Base-by-base conservation (phyloP, 1,140 invertebrate genomes). In the Galleria mellonella region DNA sequence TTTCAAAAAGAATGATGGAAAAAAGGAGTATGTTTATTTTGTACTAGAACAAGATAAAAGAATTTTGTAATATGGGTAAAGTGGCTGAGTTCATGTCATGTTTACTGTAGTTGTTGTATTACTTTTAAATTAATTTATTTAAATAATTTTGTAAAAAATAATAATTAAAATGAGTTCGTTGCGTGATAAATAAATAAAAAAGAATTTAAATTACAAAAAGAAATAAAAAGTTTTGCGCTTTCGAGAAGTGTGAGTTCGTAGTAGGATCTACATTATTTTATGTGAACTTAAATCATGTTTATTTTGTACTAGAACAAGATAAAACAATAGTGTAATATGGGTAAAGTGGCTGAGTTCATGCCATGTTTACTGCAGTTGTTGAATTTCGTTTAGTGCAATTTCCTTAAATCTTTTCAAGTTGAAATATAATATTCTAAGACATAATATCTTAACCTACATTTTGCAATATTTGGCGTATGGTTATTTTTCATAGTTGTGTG, bases 231-330 rank as follows among this genome's bases (percentile, higher is more conserved):
- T 23, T 23, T n/a, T n/a, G n/a, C n/a, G n/a, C 17, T 23, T 3
- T 23, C 6, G 2, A 23, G 17, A 23, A 23, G 6, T 23, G 17
- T 3, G 17, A 23, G 17, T 23, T 27, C 35, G 11, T 49, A 33
- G 50, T 63, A 59, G 12, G 31, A 41, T 1, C 30, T 7, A 36
- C 43, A 48, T 51, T 52, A 55, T 51, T 56, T 56, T 43, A 59
- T 55, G 42, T 40, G 52, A 49, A 48, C 45, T 53, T 54, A 63
- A 54, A 60, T 51, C 51, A 46, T 64, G 46, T 64, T 64, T 56
- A 47, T 51, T 35, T 42, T 52, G 40, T 52, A 51, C 53, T 58
- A 38, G 44, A 49, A 50, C 12, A 40, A 51, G 53, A 59, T 60
- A 56, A 56, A 63, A 56, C 57, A 64, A 64, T 64, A 57, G 54